A percentile compares a stretch with the other conserved stretches of the same genome.
Conservation (phyloP, 2,113 vertebrate species). For the Lynx canadensis region DNA sequence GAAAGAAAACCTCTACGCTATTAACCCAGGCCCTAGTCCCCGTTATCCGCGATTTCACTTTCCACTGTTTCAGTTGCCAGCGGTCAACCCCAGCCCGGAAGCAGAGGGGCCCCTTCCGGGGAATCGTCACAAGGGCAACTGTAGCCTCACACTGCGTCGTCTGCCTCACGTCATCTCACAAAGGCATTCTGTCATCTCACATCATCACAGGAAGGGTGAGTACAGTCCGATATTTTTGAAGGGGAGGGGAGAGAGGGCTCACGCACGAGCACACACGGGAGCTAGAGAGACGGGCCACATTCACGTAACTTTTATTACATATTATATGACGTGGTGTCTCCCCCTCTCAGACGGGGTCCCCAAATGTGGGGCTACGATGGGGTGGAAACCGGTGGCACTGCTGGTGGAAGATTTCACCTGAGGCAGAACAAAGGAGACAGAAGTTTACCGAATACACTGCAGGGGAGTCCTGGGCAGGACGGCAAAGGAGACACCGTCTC, state of each 20-base stretch:
- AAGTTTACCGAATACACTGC: neutral
- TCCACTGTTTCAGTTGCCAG: neutral
- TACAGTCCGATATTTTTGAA: neutral
- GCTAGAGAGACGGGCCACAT: neutral
- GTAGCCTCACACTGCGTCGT: neutral
- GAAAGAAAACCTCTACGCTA: neutral
- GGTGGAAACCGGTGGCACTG: neutral
- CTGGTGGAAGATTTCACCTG: neutral
- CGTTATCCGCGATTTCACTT: too few relatives aligned
- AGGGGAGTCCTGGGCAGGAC: neutral
- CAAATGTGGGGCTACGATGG: neutral
- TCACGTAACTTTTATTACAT: neutral
- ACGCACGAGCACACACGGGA: neutral
- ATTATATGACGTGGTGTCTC: neutral
- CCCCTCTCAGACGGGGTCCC: neutral
- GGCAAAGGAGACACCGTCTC: neutral
- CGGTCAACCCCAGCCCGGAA: neutral
- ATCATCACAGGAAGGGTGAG: neutral
- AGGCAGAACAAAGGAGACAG: neutral
- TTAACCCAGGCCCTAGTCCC: neutral
- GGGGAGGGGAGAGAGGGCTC: neutral
- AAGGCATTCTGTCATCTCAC: neutral
- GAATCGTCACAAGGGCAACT: neutral
- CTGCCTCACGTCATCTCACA: neutral
- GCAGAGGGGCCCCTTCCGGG: neutral